These are phyloP conservation scores for Chionis minor DNA, from an alignment of 2,113 vertebrate genomes.

Conservation along the genomic window DNA sequence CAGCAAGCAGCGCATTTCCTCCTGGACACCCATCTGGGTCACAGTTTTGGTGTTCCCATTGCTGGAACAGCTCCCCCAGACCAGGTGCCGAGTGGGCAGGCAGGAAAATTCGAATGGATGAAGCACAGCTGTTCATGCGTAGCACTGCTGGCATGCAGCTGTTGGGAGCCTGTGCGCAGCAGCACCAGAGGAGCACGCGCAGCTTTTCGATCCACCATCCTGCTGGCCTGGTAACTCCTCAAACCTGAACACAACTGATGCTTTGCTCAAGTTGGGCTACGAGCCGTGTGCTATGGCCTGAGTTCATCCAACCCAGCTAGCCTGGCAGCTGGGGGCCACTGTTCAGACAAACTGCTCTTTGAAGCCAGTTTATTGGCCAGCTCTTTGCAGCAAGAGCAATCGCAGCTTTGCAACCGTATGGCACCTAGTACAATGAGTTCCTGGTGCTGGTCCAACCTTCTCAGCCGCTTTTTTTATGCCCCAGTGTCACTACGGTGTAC, in stretches of 20 bases:
- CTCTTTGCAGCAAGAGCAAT: background rate
- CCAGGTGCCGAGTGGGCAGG: background rate
- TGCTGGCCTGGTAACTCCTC: fast-evolving
- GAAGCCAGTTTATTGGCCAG: background rate
- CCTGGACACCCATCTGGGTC: background rate
- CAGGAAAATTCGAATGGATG: fast-evolving
- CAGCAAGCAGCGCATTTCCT: too few species aligned
- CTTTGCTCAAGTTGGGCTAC: background rate
- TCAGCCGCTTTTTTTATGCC: fast-evolving
- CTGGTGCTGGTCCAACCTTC: background rate
- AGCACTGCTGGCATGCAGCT: background rate
- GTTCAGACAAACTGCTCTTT: fast-evolving
- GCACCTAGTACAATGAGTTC: background rate
- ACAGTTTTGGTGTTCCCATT: fast-evolving
- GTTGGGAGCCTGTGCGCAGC: fast-evolving
- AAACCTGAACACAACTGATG: fast-evolving
- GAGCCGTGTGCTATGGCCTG: fast-evolving
- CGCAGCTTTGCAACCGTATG: background rate
- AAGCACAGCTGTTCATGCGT: background rate
- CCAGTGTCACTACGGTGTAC: background rate
- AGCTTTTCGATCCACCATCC: fast-evolving
- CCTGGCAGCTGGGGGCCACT: background rate
- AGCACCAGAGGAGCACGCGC: fast-evolving
- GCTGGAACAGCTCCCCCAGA: background rate
- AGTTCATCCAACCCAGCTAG: background rate